These are phyloP conservation scores for Parasteatoda lunata DNA, from an alignment of 2,888 invertebrate genomes.

Conservation along the genomic window DNA sequence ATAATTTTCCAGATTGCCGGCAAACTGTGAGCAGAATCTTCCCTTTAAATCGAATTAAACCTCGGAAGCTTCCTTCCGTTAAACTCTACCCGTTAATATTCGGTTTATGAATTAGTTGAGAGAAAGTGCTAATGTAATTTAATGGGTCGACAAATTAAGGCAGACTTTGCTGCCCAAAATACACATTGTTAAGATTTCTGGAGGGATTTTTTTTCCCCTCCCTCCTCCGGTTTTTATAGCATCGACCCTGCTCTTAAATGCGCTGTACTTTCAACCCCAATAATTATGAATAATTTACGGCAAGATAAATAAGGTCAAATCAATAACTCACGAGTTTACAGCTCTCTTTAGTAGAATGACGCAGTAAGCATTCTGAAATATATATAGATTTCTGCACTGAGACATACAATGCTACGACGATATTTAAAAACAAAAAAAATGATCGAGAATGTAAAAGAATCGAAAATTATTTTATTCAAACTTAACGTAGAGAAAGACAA, in stretches of 20 bases:
- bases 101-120: conserved; percentile 57
- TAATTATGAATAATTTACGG: too few relatives aligned
- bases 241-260: not conserved
- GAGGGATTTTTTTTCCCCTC: not conserved
- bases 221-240: not conserved
- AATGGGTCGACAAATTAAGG: conserved; percentile 22
- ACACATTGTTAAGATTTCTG: not conserved
- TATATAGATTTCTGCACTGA: too few relatives aligned
- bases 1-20: conserved; percentile 59
- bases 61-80: conserved; percentile 14
- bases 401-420: too few relatives aligned
- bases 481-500: too few relatives aligned
- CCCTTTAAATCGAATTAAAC: conserved; percentile 61
- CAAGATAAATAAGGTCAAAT: too few relatives aligned
- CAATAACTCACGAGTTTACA: too few relatives aligned
- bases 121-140: conserved; percentile 58
- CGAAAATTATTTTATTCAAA: too few relatives aligned
- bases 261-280: too few relatives aligned
- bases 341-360: too few relatives aligned
- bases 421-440: too few relatives aligned
- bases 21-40: not conserved
- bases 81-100: conserved; percentile 60
- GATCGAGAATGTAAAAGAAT: too few relatives aligned
- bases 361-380: too few relatives aligned
- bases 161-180: not conserved